Evolutionary conservation across 2,113 vertebrate species (phyloP).

Genomic region (Rhynchopsitta pachyrhyncha): DNA sequence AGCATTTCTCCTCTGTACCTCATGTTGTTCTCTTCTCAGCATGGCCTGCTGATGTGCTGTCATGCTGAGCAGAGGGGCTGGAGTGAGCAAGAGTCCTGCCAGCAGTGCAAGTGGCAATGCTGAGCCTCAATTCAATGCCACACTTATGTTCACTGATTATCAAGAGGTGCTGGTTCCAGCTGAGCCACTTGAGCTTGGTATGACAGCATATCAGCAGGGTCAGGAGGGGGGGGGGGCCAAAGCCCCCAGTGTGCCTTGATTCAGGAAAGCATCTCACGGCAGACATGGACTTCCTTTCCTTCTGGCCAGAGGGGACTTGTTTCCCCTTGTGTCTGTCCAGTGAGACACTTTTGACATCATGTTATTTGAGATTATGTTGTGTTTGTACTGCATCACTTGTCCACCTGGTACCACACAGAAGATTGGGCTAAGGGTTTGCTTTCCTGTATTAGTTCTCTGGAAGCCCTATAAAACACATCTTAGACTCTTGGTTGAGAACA

Average conservation of each 20-base stretch:
- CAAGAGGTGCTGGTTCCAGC: neutral
- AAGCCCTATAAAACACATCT: neutral
- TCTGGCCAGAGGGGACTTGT: neutral
- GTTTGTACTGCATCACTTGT: neutral
- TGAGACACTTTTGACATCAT: fast-evolving
- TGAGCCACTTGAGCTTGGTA: neutral
- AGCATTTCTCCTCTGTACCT: neutral
- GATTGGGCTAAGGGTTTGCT: neutral
- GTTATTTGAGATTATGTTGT: neutral
- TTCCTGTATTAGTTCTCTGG: neutral
- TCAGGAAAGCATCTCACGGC: neutral
- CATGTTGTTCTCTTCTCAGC: neutral
- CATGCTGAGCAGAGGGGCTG: neutral
- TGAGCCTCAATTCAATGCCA: neutral
- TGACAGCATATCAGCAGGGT: slow-evolving; percentile 11
- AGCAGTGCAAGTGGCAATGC: neutral
- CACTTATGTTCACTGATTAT: neutral
- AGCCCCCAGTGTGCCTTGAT: neutral
- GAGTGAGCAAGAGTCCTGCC: neutral
- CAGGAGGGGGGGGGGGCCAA: neutral
- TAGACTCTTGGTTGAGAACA: neutral
- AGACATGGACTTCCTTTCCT: neutral
- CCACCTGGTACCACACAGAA: neutral
- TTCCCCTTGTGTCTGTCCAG: neutral
- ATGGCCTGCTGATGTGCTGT: neutral